Evolutionary conservation across 37 sponge, comb jelly and placozoan species (phyloP).

Genomic region (Eunapius fragilis): DNA sequence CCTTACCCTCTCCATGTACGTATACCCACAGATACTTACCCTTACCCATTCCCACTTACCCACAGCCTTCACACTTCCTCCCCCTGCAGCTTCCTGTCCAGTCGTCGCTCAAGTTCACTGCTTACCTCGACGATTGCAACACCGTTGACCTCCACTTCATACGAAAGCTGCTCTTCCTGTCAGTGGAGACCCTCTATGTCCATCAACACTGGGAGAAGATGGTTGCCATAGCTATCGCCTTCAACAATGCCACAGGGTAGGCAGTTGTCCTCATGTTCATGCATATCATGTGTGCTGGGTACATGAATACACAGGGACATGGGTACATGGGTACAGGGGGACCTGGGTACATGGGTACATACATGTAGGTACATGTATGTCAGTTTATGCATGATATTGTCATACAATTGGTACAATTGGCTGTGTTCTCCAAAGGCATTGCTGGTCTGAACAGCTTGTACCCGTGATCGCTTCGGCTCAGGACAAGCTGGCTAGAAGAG

Average conservation of each 20-base stretch:
- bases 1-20: no score
- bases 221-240: constrained; percentile 4
- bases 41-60: no score
- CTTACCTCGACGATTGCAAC: constrained; percentile 12
- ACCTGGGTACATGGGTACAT: no score
- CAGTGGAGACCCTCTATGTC: constrained; percentile 27
- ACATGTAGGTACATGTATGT: background rate
- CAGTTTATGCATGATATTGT: no score
- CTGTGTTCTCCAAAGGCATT: constrained; percentile 4
- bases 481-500: constrained; percentile 9
- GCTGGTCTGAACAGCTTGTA: constrained; percentile 31
- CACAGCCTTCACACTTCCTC: background rate
- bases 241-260: constrained; percentile 45
- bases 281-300: no score
- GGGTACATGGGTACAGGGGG: no score
- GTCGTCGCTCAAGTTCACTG: constrained; percentile 25
- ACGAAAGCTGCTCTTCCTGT: constrained; percentile 32
- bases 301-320: no score
- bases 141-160: constrained; percentile 21
- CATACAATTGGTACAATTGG: background rate
- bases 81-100: background rate
- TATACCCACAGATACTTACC: no score
- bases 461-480: constrained; percentile 44
- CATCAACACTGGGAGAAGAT: constrained; percentile 74
- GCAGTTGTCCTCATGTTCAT: constrained; percentile 1